Percentiles rank a stretch among this genome's conserved stretches.
phyloP scores from a whole-genome alignment of 2,888 invertebrate species.

The Pyrgus malvae region DNA sequence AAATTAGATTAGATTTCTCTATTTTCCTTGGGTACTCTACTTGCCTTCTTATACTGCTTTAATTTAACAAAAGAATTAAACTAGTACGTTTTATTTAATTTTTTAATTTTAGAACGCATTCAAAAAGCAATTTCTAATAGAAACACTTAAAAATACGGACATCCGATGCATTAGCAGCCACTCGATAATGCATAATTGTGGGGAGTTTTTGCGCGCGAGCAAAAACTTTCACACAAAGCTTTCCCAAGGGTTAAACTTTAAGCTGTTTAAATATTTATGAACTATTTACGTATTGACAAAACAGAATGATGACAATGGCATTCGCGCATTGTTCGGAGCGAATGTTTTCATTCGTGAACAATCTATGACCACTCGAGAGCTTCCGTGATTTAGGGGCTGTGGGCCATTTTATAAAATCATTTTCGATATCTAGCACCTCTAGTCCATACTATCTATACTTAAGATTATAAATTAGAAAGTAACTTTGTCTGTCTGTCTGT shows the following conservation, averaged over 20 bases:
- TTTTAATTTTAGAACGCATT: too few species aligned
- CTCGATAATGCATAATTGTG: constrained; percentile 23
- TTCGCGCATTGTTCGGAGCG: constrained; percentile 49
- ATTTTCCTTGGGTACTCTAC: too few species aligned
- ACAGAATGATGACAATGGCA: constrained; percentile 66
- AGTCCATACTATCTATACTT: too few species aligned
- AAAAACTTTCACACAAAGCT: constrained; percentile 38
- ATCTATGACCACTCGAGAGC: constrained; percentile 66
- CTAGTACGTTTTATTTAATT: too few species aligned
- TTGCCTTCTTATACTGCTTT: too few species aligned
- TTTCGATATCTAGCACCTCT: too few species aligned
- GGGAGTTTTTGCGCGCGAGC: constrained; percentile 30
- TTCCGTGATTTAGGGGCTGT: constrained; percentile 49
- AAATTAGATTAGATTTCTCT: too few species aligned
- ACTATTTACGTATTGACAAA: constrained; percentile 75
- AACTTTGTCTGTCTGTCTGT: too few species aligned
- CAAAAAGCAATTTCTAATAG: too few species aligned
- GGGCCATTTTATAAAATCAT: not conserved
- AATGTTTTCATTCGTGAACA: constrained; percentile 46
- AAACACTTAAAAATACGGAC: constrained; percentile 27
- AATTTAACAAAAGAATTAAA: too few species aligned
- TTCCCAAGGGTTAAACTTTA: constrained; percentile 55
- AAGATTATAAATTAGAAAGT: too few species aligned
- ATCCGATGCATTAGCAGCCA: constrained; percentile 31
- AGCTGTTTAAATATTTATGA: constrained; percentile 75